Percentiles rank a stretch among this genome's conserved stretches.
Evolutionary conservation across 2,113 vertebrate species (phyloP).

Genomic region (Festucalex cinctus): DNA sequence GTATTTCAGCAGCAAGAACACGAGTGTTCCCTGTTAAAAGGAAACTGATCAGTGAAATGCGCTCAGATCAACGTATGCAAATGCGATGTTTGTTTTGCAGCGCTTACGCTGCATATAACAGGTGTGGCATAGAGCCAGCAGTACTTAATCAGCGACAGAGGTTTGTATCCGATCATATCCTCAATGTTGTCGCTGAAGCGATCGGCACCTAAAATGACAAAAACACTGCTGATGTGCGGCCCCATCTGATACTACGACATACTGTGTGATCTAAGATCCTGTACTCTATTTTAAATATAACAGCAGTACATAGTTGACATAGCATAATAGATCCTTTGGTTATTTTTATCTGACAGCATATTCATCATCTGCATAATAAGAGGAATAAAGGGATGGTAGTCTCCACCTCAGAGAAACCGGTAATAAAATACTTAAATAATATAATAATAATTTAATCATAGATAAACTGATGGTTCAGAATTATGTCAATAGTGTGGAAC

Average conservation of each 20-base stretch:
- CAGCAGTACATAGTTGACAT: background rate
- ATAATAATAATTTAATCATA: too few species aligned
- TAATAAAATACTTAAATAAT: too few species aligned
- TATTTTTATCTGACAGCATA: background rate
- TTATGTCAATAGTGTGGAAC: too few species aligned
- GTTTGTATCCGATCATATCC: slow-evolving; percentile 72
- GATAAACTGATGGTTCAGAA: too few species aligned
- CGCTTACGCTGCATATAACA: slow-evolving; percentile 59
- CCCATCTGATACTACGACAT: background rate
- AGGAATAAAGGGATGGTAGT: background rate
- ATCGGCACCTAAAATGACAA: slow-evolving; percentile 51
- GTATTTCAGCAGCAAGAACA: slow-evolving; percentile 63
- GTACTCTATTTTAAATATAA: background rate
- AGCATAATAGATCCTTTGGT: background rate
- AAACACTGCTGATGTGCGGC: background rate
- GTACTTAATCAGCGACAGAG: slow-evolving; percentile 61
- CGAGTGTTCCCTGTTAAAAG: slow-evolving; percentile 56
- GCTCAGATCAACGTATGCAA: background rate
- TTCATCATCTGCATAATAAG: background rate
- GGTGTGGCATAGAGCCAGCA: slow-evolving; percentile 66
- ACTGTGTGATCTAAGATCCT: background rate
- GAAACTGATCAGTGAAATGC: background rate
- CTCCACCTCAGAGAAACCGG: background rate
- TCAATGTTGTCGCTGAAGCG: slow-evolving; percentile 68
- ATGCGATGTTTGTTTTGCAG: background rate